These are phyloP conservation scores for Bos indicus DNA, from an alignment of 2,113 vertebrate species.

Conservation along the genomic window DNA sequence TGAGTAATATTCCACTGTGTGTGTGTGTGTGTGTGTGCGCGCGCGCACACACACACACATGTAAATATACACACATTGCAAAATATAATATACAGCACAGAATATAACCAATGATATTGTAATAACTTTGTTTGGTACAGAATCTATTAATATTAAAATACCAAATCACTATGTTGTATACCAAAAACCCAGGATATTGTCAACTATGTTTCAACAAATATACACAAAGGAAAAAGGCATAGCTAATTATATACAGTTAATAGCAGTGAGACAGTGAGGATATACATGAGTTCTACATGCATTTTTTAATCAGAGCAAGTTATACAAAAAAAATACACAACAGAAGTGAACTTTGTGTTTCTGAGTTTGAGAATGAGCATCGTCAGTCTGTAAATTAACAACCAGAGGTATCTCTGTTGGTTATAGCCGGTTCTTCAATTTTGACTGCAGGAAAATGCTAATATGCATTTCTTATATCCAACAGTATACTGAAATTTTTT, in stretches of 20 bases:
- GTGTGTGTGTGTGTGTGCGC: accelerated
- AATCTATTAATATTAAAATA: not conserved
- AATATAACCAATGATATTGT: not conserved
- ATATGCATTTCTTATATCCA: not conserved
- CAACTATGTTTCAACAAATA: not conserved
- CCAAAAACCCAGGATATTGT: not conserved
- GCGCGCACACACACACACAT: accelerated
- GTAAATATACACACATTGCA: not conserved
- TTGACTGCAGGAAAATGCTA: not conserved
- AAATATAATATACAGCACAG: not conserved
- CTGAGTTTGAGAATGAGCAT: not conserved
- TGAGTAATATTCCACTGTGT: not conserved
- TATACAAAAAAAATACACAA: not conserved
- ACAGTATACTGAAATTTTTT: not conserved
- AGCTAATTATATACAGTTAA: not conserved
- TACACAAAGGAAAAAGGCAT: not conserved
- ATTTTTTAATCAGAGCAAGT: not conserved
- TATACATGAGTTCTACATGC: not conserved
- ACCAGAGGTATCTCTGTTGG: not conserved
- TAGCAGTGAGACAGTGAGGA: not conserved
- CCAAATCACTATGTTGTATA: not conserved
- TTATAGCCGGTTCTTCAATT: not conserved
- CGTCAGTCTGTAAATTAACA: not conserved
- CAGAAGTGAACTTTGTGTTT: not conserved
- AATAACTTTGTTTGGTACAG: not conserved